These are phyloP conservation scores for Drosophila mimetica DNA, from an alignment of 2,888 invertebrate species.

Conservation along the genomic window DNA sequence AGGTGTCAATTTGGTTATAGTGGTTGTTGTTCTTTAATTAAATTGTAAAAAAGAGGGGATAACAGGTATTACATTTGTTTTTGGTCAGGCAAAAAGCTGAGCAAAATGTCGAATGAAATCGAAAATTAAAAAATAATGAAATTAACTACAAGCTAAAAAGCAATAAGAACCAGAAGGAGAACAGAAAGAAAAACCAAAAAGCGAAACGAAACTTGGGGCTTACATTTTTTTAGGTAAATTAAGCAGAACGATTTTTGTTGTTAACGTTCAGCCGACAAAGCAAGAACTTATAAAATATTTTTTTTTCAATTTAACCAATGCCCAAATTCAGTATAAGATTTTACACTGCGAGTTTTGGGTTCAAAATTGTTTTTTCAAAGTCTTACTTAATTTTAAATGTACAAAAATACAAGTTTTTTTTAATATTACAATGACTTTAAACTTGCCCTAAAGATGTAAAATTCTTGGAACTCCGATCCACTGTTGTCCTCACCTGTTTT, in stretches of 20 bases:
- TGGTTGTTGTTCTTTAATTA: slow-evolving; percentile 70
- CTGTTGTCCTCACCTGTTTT: background rate
- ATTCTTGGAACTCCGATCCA: background rate
- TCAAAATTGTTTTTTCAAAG: too few species aligned
- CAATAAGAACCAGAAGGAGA: slow-evolving; percentile 8
- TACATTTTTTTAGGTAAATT: slow-evolving; percentile 61
- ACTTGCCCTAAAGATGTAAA: background rate
- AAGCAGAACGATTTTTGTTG: slow-evolving; percentile 56
- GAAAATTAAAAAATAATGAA: slow-evolving; percentile 40
- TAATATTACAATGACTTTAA: too few species aligned
- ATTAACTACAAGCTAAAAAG: slow-evolving; percentile 47
- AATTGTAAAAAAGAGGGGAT: slow-evolving; percentile 61
- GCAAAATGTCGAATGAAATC: slow-evolving; percentile 14
- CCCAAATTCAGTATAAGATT: slow-evolving; percentile 24
- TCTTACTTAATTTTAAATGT: too few species aligned
- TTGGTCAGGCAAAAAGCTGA: slow-evolving; percentile 21
- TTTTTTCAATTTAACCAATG: slow-evolving; percentile 46
- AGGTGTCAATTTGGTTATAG: slow-evolving; percentile 66
- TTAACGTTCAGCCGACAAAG: slow-evolving; percentile 37
- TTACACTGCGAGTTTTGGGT: too few species aligned
- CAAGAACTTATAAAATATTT: slow-evolving; percentile 55
- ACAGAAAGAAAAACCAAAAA: slow-evolving; percentile 30
- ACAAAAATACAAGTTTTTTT: too few species aligned
- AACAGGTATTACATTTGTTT: slow-evolving; percentile 35
- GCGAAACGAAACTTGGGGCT: slow-evolving; percentile 53